Percentiles rank a stretch among this genome's conserved stretches.
phyloP scores from a whole-genome alignment of 2,113 vertebrate genomes.

The Prionailurus bengalensis region DNA sequence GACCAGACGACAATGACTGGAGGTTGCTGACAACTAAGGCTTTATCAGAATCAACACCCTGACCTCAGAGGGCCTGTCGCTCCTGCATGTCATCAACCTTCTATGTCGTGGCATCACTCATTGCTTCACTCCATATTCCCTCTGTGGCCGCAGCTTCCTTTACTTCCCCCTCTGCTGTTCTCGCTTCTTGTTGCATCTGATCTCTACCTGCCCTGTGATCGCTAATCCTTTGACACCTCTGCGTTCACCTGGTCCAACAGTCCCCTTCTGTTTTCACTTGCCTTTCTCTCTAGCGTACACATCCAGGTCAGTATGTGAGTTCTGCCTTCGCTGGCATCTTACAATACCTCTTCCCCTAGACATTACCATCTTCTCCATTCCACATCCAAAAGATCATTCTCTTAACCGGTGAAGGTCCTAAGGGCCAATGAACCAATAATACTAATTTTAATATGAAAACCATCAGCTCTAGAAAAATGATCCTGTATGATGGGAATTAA shows the following conservation, averaged over 20 bases:
- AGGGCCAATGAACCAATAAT: neutral
- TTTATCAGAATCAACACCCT: neutral
- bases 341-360: neutral
- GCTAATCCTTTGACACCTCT: neutral
- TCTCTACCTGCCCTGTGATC: neutral
- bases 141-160: neutral
- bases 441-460: neutral
- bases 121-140: neutral
- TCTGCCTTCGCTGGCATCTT: neutral
- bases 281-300: constrained; percentile 12
- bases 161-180: neutral
- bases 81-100: neutral
- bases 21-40: neutral
- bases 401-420: neutral
- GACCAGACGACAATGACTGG: neutral
- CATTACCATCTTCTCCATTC: neutral
- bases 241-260: neutral
- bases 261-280: neutral
- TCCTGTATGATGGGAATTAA: neutral
- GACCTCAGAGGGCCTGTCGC: neutral
- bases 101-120: neutral
- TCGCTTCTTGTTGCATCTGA: neutral
- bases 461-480: neutral
- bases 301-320: neutral
- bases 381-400: neutral